These are phyloP conservation scores for Scaptomyza polygonia DNA, from an alignment of 2,888 invertebrate genomes.

Conservation along the genomic window DNA sequence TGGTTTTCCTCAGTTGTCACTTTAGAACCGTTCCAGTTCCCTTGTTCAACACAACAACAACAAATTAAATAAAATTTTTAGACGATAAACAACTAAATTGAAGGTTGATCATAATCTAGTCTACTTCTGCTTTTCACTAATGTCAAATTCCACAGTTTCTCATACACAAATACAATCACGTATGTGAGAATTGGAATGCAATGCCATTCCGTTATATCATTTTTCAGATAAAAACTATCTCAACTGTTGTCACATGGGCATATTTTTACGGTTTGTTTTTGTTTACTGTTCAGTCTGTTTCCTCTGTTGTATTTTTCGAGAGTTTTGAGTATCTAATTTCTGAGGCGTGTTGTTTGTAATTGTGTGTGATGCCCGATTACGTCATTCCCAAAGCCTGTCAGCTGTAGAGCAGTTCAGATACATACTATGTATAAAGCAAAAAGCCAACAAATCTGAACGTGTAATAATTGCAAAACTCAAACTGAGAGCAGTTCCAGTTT, in stretches of 20 bases:
- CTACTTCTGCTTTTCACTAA: background rate
- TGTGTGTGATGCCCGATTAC: slow-evolving; percentile 34
- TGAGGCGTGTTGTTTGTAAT: slow-evolving; percentile 27
- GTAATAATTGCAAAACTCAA: slow-evolving; percentile 64
- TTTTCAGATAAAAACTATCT: slow-evolving; percentile 51
- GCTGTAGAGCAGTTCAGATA: slow-evolving; percentile 37
- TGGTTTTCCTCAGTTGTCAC: too few species aligned
- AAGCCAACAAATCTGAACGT: slow-evolving; percentile 27
- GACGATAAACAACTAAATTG: background rate
- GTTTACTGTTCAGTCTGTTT: background rate
- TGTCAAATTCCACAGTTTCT: background rate
- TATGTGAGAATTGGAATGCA: slow-evolving; percentile 17
- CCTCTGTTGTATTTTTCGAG: slow-evolving; percentile 19
- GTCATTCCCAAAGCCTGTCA: slow-evolving; percentile 38
- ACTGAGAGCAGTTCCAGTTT: slow-evolving; percentile 62
- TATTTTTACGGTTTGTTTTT: slow-evolving; percentile 34
- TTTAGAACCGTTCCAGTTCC: too few species aligned
- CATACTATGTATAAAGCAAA: background rate
- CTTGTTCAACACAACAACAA: too few species aligned
- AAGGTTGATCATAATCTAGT: background rate
- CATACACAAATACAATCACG: background rate
- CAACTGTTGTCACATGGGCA: slow-evolving; percentile 18
- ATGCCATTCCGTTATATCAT: slow-evolving; percentile 37
- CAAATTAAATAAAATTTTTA: background rate
- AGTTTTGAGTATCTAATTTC: slow-evolving; percentile 56